Conservation (phyloP, 1,140 invertebrate genomes). For the Eubasilissa regina region DNA sequence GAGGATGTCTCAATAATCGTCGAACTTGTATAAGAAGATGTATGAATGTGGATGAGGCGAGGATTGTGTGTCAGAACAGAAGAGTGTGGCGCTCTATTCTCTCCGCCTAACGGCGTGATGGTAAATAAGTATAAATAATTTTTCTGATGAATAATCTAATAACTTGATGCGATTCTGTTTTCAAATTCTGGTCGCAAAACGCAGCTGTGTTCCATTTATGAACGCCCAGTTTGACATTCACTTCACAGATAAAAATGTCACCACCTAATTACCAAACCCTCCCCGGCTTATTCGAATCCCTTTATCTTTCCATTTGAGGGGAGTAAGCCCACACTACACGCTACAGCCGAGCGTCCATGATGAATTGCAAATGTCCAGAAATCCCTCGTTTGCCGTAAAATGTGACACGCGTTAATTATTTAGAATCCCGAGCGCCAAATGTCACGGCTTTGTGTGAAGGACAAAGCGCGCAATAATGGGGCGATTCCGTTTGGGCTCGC, state of each 20-base stretch:
- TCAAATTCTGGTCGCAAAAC: neutral
- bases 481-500: slow-evolving; percentile 23
- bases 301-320: slow-evolving; percentile 36
- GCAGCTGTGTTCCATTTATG: slow-evolving; percentile 9
- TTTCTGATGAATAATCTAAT: too few relatives aligned
- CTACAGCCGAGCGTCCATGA: slow-evolving; percentile 17
- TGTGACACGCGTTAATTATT: slow-evolving; percentile 35
- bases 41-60: too few relatives aligned
- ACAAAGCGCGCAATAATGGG: neutral
- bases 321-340: neutral
- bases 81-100: too few relatives aligned
- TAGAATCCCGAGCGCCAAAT: slow-evolving; percentile 26
- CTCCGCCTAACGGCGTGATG: too few relatives aligned
- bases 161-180: neutral
- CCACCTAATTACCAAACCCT: slow-evolving; percentile 24
- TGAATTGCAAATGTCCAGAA: slow-evolving; percentile 5
- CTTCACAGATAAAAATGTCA: slow-evolving; percentile 35
- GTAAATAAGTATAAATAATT: too few relatives aligned
- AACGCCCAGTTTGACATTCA: slow-evolving; percentile 31
- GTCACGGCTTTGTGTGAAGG: slow-evolving; percentile 1
- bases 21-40: too few relatives aligned
- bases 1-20: too few relatives aligned
- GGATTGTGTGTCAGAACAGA: too few relatives aligned
- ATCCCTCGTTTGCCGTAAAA: slow-evolving; percentile 31
- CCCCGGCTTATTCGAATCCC: slow-evolving; percentile 30